Conservation (phyloP, 2,797 vertebrate species). For the Tangara arthus region DNA sequence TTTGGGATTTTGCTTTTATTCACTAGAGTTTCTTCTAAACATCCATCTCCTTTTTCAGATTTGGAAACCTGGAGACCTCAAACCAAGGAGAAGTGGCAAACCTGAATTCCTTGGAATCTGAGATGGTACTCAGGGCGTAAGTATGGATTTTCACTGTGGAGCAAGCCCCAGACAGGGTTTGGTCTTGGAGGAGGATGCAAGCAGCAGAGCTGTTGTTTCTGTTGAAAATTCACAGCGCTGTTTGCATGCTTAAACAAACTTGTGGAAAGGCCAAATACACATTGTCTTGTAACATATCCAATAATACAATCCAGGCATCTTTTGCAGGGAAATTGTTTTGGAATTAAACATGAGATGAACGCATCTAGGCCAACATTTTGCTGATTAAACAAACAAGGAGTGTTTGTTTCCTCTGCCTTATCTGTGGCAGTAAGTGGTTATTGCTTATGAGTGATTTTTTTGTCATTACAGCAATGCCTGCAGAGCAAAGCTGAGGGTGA, state of each 20-base stretch:
- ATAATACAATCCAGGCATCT: neutral
- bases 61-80: slow-evolving; percentile 64
- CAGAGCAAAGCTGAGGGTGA: neutral
- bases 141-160: slow-evolving; percentile 2
- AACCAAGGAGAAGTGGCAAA: slow-evolving; percentile 60
- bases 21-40: neutral
- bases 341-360: neutral
- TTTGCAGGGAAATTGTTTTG: neutral
- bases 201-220: neutral
- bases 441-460: neutral
- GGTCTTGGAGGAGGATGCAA: neutral
- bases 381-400: neutral
- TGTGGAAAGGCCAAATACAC: neutral
- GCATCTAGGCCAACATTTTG: neutral
- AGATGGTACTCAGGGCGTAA: slow-evolving; percentile 71
- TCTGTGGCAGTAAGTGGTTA: neutral
- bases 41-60: slow-evolving; percentile 52
- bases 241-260: neutral
- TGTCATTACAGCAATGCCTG: neutral
- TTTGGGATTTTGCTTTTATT: neutral
- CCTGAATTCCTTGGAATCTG: slow-evolving; percentile 54
- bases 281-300: neutral
- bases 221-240: neutral
- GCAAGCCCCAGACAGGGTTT: neutral
- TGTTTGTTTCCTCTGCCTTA: slow-evolving; percentile 1